These are phyloP conservation scores for Nematopogon swammerdamellus DNA, from an alignment of 2,888 invertebrate species.

Conservation along the genomic window DNA sequence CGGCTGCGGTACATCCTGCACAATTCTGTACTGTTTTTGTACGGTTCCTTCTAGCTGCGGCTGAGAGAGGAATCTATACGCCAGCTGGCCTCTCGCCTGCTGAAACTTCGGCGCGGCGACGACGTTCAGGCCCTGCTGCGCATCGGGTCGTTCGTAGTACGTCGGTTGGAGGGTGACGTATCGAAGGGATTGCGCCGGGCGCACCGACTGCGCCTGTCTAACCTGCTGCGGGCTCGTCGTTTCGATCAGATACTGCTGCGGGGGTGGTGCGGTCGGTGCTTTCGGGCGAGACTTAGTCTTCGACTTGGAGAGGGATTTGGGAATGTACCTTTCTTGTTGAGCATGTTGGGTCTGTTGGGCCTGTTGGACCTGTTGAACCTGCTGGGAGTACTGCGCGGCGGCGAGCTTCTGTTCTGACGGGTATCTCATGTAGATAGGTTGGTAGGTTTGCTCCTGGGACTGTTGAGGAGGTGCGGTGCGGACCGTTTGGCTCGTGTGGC, in stretches of 20 bases:
- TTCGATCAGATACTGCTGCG: slow-evolving; percentile 49
- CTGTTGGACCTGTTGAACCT: slow-evolving; percentile 13
- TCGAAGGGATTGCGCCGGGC: slow-evolving; percentile 5
- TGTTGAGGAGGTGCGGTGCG: not conserved
- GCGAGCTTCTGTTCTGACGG: not conserved
- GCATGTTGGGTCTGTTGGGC: slow-evolving; percentile 30
- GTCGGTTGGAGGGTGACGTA: slow-evolving; percentile 3
- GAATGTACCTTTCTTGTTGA: slow-evolving; percentile 27
- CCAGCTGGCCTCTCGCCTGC: slow-evolving; percentile 21
- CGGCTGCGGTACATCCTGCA: slow-evolving; percentile 18
- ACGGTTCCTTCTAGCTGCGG: slow-evolving; percentile 29
- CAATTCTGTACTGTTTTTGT: slow-evolving; percentile 38
- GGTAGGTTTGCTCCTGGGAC: not conserved
- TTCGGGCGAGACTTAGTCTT: slow-evolving; percentile 12
- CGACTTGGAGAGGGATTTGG: slow-evolving; percentile 36
- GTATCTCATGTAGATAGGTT: not conserved
- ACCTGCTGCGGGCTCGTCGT: slow-evolving; percentile 34
- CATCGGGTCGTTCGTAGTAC: slow-evolving; percentile 17
- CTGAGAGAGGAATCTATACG: slow-evolving; percentile 33
- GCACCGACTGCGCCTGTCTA: not conserved
- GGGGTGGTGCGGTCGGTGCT: slow-evolving; percentile 28
- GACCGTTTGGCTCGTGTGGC: slow-evolving; percentile 24
- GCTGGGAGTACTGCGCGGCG: slow-evolving; percentile 18
- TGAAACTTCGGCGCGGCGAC: slow-evolving; percentile 44
- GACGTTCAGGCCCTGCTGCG: slow-evolving; percentile 38